These are phyloP conservation scores for Poecilia picta DNA, from an alignment of 2,797 vertebrate genomes.

Conservation along the genomic window DNA sequence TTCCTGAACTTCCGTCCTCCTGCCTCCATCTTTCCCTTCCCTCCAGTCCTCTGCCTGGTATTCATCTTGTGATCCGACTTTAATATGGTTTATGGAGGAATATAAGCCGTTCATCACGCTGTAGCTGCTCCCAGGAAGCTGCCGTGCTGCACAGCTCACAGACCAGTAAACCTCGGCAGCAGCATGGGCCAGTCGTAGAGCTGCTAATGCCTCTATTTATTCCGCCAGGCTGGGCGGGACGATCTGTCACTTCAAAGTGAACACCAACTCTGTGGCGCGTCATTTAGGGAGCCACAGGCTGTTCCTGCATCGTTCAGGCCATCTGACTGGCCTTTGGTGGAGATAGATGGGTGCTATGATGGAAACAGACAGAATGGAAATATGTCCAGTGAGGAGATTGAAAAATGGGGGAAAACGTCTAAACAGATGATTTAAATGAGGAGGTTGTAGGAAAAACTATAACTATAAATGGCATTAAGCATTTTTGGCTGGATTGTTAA, in stretches of 20 bases:
- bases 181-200: conserved; percentile 54
- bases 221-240: conserved; percentile 44
- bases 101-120: conserved; percentile 78
- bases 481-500: neutral
- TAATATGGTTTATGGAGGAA: conserved; percentile 79
- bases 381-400: neutral
- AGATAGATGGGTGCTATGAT: conserved; percentile 30
- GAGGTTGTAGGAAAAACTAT: neutral
- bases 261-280: conserved; percentile 34
- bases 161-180: conserved; percentile 66
- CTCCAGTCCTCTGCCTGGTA: conserved; percentile 55
- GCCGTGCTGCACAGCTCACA: conserved; percentile 75
- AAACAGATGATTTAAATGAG: neutral
- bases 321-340: conserved; percentile 36
- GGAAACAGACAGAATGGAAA: conserved; percentile 4
- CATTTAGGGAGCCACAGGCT: conserved; percentile 43
- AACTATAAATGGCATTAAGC: neutral
- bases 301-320: conserved; percentile 51
- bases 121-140: conserved; percentile 59
- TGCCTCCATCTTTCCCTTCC: conserved; percentile 37
- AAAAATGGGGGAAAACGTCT: neutral
- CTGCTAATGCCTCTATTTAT: conserved; percentile 79
- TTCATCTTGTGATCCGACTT: conserved; percentile 78
- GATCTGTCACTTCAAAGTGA: conserved; percentile 56
- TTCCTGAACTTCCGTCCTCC: conserved; percentile 30